Conservation (phyloP, 1,140 invertebrate species). For the Archegozetes longisetosus region DNA sequence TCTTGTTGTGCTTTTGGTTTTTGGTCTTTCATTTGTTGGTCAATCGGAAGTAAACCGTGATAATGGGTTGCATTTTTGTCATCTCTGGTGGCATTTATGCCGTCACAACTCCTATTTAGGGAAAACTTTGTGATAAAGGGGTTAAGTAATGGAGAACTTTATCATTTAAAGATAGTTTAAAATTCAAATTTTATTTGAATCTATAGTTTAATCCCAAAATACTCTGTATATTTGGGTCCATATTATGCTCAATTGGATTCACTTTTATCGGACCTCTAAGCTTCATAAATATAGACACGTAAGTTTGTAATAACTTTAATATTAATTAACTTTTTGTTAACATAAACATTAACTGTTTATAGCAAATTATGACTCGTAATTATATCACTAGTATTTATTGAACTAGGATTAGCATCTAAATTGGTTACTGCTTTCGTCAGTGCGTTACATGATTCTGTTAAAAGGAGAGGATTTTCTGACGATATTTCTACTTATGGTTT, state of each 20-base stretch:
- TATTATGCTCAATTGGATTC: slow-evolving; percentile 14
- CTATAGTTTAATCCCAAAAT: slow-evolving; percentile 14
- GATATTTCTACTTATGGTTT: slow-evolving; percentile 63
- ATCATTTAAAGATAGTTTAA: not conserved
- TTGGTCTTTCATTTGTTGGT: too few relatives aligned
- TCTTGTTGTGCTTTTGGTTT: too few relatives aligned
- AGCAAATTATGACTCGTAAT: slow-evolving; percentile 49
- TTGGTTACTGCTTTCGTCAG: slow-evolving; percentile 63
- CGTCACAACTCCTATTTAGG: slow-evolving; percentile 57
- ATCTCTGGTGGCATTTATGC: slow-evolving; percentile 72
- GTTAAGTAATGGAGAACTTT: not conserved
- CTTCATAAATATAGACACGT: slow-evolving; percentile 21
- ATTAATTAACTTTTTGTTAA: not conserved
- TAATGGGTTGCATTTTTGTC: slow-evolving; percentile 67
- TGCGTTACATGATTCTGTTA: slow-evolving; percentile 54
- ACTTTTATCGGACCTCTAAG: slow-evolving; percentile 20
- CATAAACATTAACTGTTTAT: slow-evolving; percentile 8
- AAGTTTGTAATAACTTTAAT: slow-evolving; percentile 3
- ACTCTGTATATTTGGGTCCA: slow-evolving; percentile 13
- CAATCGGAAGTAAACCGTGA: too few relatives aligned
- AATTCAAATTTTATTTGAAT: not conserved
- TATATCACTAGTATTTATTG: slow-evolving; percentile 50
- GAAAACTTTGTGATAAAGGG: slow-evolving; percentile 50
- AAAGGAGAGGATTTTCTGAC: slow-evolving; percentile 49
- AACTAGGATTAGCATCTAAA: slow-evolving; percentile 59